These are phyloP conservation scores for Steatocranus sp. DNA, from an alignment of 2,797 vertebrate genomes.

Conservation along the genomic window DNA sequence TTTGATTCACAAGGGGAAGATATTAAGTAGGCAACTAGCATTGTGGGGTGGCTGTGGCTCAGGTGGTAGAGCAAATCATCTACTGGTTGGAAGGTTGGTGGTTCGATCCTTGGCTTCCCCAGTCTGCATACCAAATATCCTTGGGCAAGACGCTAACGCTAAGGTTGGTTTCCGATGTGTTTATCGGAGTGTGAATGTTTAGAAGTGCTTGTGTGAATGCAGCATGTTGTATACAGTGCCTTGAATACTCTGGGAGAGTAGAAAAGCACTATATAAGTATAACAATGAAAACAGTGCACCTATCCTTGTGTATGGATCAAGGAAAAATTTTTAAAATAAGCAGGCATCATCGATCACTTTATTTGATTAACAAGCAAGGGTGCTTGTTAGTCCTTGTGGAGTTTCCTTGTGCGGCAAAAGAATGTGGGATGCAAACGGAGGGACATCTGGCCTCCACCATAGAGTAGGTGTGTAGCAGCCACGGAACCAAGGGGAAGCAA, in stretches of 20 bases:
- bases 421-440: not conserved
- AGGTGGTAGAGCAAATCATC: not conserved
- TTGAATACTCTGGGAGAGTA: not conserved
- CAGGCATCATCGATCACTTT: not conserved
- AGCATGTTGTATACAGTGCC: not conserved
- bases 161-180: fast-evolving
- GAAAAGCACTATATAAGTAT: not conserved
- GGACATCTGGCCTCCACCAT: constrained; percentile 7
- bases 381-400: not conserved
- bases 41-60: fast-evolving
- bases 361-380: not conserved
- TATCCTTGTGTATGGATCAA: not conserved
- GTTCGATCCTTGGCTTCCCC: not conserved
- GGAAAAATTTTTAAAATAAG: not conserved
- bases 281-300: not conserved
- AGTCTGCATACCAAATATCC: not conserved
- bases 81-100: not conserved
- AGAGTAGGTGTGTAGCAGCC: not conserved
- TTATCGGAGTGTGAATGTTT: not conserved
- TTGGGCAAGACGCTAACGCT: not conserved
- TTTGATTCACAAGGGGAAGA: not conserved
- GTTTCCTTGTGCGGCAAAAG: not conserved
- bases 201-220: not conserved
- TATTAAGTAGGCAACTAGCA: not conserved
- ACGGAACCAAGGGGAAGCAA: constrained; percentile 33